These are phyloP conservation scores for Novumbra hubbsi DNA, from an alignment of 2,797 vertebrate genomes.

Conservation along the genomic window DNA sequence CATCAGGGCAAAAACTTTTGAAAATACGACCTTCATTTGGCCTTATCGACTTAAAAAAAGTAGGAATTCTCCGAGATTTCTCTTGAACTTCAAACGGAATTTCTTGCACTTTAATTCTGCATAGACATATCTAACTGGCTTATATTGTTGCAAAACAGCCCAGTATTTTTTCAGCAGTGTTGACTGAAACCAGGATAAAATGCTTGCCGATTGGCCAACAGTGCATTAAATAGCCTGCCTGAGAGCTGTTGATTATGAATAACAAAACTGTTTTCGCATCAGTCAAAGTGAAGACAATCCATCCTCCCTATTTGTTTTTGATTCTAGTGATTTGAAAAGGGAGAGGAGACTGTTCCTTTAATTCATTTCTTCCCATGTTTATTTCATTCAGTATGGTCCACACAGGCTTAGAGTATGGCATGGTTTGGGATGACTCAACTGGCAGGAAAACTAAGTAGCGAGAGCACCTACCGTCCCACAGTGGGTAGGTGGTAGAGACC, in stretches of 20 bases:
- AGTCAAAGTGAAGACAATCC: slow-evolving; percentile 26
- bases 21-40: background rate
- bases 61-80: background rate
- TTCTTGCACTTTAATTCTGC: background rate
- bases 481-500: slow-evolving; percentile 27
- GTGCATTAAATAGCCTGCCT: slow-evolving; percentile 54
- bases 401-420: background rate
- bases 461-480: background rate
- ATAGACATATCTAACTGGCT: background rate
- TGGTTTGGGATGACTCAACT: background rate
- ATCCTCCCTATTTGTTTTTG: slow-evolving; percentile 31
- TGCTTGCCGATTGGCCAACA: slow-evolving; percentile 42
- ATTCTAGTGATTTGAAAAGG: slow-evolving; percentile 23
- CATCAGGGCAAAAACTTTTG: background rate
- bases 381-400: background rate
- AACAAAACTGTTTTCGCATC: background rate
- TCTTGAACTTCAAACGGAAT: background rate
- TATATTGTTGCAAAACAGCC: slow-evolving; percentile 41
- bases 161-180: slow-evolving; percentile 54
- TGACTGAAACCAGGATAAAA: slow-evolving; percentile 59
- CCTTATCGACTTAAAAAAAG: background rate
- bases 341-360: slow-evolving; percentile 26
- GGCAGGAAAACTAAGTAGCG: background rate
- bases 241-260: background rate
- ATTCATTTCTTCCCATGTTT: slow-evolving; percentile 36